These are phyloP conservation scores for Psammodynastes pulverulentus DNA, from an alignment of 2,113 vertebrate species.

Conservation along the genomic window DNA sequence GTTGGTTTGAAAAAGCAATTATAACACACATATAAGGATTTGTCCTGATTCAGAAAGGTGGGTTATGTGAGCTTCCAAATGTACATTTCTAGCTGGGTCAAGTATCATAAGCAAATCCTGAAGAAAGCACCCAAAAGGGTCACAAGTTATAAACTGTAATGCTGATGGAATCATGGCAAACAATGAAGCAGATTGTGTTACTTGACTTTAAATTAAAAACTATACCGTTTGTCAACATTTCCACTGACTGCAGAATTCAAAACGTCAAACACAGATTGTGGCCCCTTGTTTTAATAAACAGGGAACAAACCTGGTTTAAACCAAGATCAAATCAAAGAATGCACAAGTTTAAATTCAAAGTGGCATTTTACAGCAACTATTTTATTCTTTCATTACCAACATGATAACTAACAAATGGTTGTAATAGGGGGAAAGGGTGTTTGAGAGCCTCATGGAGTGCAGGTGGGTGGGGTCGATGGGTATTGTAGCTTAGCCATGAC, in stretches of 20 bases:
- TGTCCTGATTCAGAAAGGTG: background rate
- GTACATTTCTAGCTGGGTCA: background rate
- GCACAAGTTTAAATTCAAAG: background rate
- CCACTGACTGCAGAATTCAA: background rate
- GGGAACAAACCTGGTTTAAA: background rate
- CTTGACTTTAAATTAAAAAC: background rate
- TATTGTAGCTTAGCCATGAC: no score
- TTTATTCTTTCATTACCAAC: background rate
- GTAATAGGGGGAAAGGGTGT: background rate
- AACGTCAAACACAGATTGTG: background rate
- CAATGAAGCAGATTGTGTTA: background rate
- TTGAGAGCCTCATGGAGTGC: background rate
- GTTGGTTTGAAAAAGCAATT: background rate
- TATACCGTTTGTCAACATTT: background rate
- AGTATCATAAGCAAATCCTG: background rate
- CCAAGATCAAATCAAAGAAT: background rate
- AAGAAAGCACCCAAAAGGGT: background rate
- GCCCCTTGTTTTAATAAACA: background rate
- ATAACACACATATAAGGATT: conserved; percentile 25
- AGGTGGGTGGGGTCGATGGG: no score
- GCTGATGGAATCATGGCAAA: background rate
- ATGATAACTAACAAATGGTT: background rate
- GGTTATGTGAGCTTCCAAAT: background rate
- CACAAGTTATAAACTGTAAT: background rate
- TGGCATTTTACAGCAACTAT: background rate